Evolutionary conservation across 2,797 vertebrate species (phyloP), one percentile per base, ranked within the genome.

Genomic region (Pogoniulus pusillus): DNA sequence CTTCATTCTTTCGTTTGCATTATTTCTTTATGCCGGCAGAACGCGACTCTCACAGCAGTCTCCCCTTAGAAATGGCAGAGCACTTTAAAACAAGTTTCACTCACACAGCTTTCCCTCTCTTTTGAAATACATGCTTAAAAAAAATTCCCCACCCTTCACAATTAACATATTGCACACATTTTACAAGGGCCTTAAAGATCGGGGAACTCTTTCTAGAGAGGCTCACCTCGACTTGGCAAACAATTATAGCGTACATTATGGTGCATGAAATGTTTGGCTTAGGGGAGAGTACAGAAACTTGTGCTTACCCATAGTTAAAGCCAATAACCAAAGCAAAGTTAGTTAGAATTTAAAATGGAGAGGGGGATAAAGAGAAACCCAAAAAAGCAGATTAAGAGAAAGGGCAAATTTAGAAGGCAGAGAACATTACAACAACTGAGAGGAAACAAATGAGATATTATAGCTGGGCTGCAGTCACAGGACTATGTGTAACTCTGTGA

Each of bases 361-460:
- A 8, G 20, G 27, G 5, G 9, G 9, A 55, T 53, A 47, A 14
- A 3, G 43, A 24, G 45, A 32, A 9, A 4, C 39, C 39, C 12
- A 18, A 30, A n/a, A 68, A 66, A 43, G 9, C 22, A 72, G 27
- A 58, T 18, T 3, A 23, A 85, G 35, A 20, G 68, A 76, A 79
- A 66, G 19, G 65, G 57, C 57, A 73, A 80, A 12, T 34, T 35
- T 82, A 57, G 87, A 60, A 7, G 1, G 54, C 80, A 78, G 69
- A 81, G 71, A 85, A 63, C 45, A 64, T 87, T 66, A 79, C 84
- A 90, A 75, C 66, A 89, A 57, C 49, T 7, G 4, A 72, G 30
- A 23, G 32, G 79, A 79, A 93, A 95, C 93, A 95, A 96, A 85
- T 70, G 88, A 43, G 66, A 93, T 84, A 91, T 82, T 95, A 89